These are phyloP conservation scores for Steatocranus sp. DNA, from an alignment of 2,797 vertebrate genomes.

Conservation along the genomic window DNA sequence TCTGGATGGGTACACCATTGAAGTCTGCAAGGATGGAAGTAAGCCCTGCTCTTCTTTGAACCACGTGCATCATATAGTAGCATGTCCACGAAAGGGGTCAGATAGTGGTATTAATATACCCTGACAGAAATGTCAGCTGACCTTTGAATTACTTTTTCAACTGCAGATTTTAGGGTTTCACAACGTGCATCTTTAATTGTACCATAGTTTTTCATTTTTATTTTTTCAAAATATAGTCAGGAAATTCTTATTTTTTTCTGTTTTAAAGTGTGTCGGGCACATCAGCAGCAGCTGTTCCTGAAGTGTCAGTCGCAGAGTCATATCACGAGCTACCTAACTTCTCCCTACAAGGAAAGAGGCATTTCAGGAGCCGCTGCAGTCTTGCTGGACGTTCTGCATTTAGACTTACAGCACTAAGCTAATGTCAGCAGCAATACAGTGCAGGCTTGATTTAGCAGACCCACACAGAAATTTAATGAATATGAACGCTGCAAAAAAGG, in stretches of 20 bases:
- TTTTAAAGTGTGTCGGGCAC: slow-evolving; percentile 58
- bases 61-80: not conserved
- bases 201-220: not conserved
- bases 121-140: not conserved
- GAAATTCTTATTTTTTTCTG: slow-evolving; percentile 35
- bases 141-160: not conserved
- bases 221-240: slow-evolving; percentile 5
- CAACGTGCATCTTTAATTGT: not conserved
- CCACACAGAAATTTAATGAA: not conserved
- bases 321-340: slow-evolving; percentile 59
- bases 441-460: slow-evolving; percentile 31
- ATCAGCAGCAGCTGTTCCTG: slow-evolving; percentile 71
- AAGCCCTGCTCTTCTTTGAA: slow-evolving; percentile 53
- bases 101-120: slow-evolving; percentile 31
- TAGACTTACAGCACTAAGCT: slow-evolving; percentile 49
- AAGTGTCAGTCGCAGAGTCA: slow-evolving; percentile 69
- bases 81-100: not conserved
- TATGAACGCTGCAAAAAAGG: not conserved
- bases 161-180: not conserved
- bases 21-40: slow-evolving; percentile 91
- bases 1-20: slow-evolving; percentile 90
- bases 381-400: slow-evolving; percentile 57
- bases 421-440: slow-evolving; percentile 39
- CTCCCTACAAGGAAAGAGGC: slow-evolving; percentile 73
- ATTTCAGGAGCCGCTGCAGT: slow-evolving; percentile 54